Base-by-base conservation (phyloP, 2,888 invertebrate species). In the Zonitis immaculata region DNA sequence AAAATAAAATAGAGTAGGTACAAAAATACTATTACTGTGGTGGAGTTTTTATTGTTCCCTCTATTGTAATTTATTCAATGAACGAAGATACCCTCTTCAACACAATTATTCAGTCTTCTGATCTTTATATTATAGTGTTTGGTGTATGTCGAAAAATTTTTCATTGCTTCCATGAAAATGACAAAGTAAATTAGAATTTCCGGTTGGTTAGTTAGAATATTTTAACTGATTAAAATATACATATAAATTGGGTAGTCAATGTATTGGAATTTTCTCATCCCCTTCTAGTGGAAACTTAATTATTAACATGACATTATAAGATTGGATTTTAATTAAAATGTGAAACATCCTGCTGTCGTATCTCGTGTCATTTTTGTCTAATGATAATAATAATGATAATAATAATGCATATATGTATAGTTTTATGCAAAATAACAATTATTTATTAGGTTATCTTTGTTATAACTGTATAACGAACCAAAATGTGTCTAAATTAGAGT, bases 271-370 rank as follows among this genome's bases (percentile, higher is more conserved):
- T 61, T 63, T 61, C n/a, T n/a, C n/a, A 58, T 55, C 59, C 60
- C 54, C 49, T 46, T 49, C 8, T n/a, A n/a, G 46, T 52, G 52
- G 47, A 54, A 58, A 61, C 55, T 60, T 62, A 63, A 65, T 65
- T 61, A 58, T 60, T 59, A 59, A 57, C 60, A 65, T 61, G 60
- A 58, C 54, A 58, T n/a, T n/a, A n/a, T 61, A 65, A 65, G 62
- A 63, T 62, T 63, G 61, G 55, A 59, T 63, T 65, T 65, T 65
- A 65, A 65, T 65, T 65, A 65, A 65, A 65, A 62, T 58, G 60
- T 59, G 61, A 59, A 54, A 28, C 47, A 54, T 59, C 57, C 56
- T 52, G 47, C 52, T 27, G 48, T 52, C n/a, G n/a, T n/a, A n/a
- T n/a, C 45, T 39, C 43, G 32, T 54, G 51, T 55, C 55, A 51